Base-by-base conservation (phyloP, 53 echinoderm and acorn worm species). In the Temnopleurus reevesii region DNA sequence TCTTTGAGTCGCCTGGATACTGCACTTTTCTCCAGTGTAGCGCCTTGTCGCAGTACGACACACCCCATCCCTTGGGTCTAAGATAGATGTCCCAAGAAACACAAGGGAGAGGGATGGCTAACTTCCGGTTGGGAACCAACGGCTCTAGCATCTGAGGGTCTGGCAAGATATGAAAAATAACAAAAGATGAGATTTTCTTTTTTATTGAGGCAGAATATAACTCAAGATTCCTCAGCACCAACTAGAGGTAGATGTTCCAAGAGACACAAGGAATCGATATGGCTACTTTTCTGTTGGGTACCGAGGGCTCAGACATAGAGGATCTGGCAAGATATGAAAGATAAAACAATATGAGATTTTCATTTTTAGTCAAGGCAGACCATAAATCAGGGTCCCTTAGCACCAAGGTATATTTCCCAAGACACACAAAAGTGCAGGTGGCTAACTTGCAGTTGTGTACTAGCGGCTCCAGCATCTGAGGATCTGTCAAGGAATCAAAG, bases 31-130 rank as follows among this genome's bases (percentile, higher is more conserved):
- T 90, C 99, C 99, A 99, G 2, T 57, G 90, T 31, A 99, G 46
- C 1, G 96, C 84, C 23, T 77, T 45, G 8, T 93, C 77, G 35
- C 96, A 96, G 91, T 92, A 93, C 0, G 77, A 92, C 43, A 92
- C 90, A 10, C 93, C 99, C 94, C 99, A 96, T 59, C 81, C 90
- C 33, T 93, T 86, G 35, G 99, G 99, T 63, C 99, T 89, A 61
- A 96, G 86, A 47, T 88, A 92, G 71, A 99, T 91, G 25, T 91
- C 83, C 99, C 99, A 99, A 21, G 89, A 66, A 17, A 90, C 96
- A 55, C 85, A 91, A n/a, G 94, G 93, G 19, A 99, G 82, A 0
- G 99, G 99, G 27, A 99, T 83, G 19, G 99, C 83, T 4, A 93
- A 34, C 45, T 65, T 84, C 24, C 53, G 56, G 86, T 93, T 92